These are phyloP conservation scores for Eupeodes corollae DNA, from an alignment of 1,140 invertebrate species.

Conservation along the genomic window DNA sequence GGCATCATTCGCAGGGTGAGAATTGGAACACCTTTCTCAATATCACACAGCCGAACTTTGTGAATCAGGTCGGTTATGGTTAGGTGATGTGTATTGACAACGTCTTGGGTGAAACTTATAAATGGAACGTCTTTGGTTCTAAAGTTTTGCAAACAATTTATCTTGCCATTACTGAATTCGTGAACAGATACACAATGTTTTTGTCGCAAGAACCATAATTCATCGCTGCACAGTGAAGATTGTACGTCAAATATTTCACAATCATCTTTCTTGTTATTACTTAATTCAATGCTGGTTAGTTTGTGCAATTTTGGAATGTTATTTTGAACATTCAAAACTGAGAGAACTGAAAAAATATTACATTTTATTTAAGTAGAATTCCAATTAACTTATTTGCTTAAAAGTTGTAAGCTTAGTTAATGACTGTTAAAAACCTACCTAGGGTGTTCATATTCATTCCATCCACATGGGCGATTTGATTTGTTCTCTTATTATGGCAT, in stretches of 20 bases:
- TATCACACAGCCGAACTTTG: slow-evolving; percentile 6
- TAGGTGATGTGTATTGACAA: neutral
- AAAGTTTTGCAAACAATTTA: neutral
- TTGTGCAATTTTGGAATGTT: neutral
- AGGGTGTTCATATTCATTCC: neutral
- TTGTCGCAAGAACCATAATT: too few species aligned
- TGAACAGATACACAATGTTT: too few species aligned
- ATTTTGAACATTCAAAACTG: neutral
- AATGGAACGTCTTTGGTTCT: slow-evolving; percentile 6
- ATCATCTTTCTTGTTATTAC: neutral
- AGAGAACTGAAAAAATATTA: neutral
- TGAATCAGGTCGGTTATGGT: slow-evolving; percentile 8
- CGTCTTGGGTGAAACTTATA: slow-evolving; percentile 8
- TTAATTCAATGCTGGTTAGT: slow-evolving; percentile 1
- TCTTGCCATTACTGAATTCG: too few species aligned
- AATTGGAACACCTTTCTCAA: neutral
- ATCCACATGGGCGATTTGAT: slow-evolving; percentile 4
- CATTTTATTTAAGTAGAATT: neutral
- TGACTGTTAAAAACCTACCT: slow-evolving; percentile 3
- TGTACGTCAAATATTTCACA: neutral
- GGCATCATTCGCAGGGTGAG: neutral
- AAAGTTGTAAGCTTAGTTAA: neutral
- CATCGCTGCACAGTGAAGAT: too few species aligned
- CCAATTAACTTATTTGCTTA: neutral
- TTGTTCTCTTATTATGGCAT: neutral